Evolutionary conservation across 1,140 invertebrate genomes (phyloP), one percentile per base, ranked within the genome.

Genomic region (Bombus confusus): DNA sequence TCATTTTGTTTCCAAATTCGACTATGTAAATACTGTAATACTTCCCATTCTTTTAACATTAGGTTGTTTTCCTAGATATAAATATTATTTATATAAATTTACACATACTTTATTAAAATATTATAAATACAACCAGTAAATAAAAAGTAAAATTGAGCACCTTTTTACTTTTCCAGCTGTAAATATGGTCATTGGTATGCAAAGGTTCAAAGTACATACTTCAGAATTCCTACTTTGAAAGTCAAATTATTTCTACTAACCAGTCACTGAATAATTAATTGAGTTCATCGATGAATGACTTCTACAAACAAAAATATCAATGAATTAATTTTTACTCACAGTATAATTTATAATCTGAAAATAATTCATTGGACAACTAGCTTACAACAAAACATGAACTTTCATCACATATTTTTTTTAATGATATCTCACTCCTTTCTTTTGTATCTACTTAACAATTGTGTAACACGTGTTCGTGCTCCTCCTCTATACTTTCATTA

Each of bases 271-370:
- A 62, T n/a, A 8, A 34, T 69, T 43, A 69, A 8, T 43, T 10
- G 10, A 25, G 6, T 80, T 37, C 12, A n/a, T 9, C 10, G 9
- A 39, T 34, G 34, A 41, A 28, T 0, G 28, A 52, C 0, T 86
- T 83, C 88, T 89, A 66, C 39, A 89, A 89, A 68, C 31, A 86
- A 75, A 87, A 80, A 72, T n/a, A 62, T 1, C 31, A 28, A 69
- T 15, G 9, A 74, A 86, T 89, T 82, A 88, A 82, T 13, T 57
- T n/a, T 31, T 69, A 3, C 43, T 2, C 25, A 1, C 41, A 41
- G 18, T n/a, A 22, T 18, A 0, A 22, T 6, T n/a, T 22, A 5
- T 5, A 8, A 25, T 62, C 31, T n/a, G 18, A 15, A 39, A 86
- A n/a, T n/a, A 34, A 37, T 62, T 62, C 12, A 62, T 64, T 72